Evolutionary conservation across 1,140 invertebrate species (phyloP).

Genomic region (Melanaphis sacchari): DNA sequence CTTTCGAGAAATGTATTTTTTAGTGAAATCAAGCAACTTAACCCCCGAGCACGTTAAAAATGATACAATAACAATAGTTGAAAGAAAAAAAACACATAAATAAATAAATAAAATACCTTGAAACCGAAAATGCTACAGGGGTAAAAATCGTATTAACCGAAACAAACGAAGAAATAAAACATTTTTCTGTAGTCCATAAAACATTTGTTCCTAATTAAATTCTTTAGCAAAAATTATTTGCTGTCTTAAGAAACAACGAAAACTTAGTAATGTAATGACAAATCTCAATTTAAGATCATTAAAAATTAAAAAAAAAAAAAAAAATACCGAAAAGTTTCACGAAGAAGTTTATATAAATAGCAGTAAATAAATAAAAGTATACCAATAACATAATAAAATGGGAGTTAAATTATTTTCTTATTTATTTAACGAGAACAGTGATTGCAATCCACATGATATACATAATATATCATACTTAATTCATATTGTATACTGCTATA

Average conservation of each 20-base stretch:
- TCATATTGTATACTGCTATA: background rate
- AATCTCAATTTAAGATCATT: slow-evolving; percentile 43
- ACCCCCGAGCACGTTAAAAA: slow-evolving; percentile 43
- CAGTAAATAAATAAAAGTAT: slow-evolving; percentile 31
- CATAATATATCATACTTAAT: background rate
- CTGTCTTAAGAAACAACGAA: slow-evolving; percentile 10
- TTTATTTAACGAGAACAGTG: background rate
- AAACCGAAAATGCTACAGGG: slow-evolving; percentile 43
- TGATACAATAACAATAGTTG: slow-evolving; percentile 38
- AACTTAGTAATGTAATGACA: background rate
- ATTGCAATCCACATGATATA: background rate
- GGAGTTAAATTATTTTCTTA: background rate
- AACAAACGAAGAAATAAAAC: slow-evolving; percentile 42
- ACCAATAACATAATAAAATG: slow-evolving; percentile 32
- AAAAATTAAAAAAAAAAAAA: slow-evolving; percentile 40
- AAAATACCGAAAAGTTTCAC: background rate
- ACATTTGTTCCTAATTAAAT: slow-evolving; percentile 47
- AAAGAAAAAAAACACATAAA: background rate
- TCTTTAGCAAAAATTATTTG: slow-evolving; percentile 27
- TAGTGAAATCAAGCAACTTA: slow-evolving; percentile 36
- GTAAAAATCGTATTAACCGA: slow-evolving; percentile 37
- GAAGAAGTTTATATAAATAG: background rate
- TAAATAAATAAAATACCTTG: slow-evolving; percentile 19
- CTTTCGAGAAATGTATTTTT: slow-evolving; percentile 25
- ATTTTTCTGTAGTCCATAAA: slow-evolving; percentile 49